phyloP scores from a whole-genome alignment of 1,140 invertebrate genomes.

The Gerris buenoi region DNA sequence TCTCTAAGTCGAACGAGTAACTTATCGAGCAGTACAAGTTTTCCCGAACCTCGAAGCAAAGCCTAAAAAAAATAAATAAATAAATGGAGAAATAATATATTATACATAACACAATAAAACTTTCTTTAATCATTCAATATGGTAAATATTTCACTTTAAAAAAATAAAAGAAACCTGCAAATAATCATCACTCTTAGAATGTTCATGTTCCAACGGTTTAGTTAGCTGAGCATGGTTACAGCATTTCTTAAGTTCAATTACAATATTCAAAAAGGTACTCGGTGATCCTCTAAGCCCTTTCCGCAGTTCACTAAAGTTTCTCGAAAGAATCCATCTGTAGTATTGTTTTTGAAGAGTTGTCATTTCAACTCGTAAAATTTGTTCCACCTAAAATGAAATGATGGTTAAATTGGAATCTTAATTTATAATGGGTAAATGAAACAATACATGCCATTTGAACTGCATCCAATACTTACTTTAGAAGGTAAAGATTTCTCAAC shows the following conservation, averaged over 20 bases:
- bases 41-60: slow-evolving; percentile 78
- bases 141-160: too few relatives aligned
- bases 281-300: slow-evolving; percentile 89
- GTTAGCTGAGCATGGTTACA: slow-evolving; percentile 93
- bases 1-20: slow-evolving; percentile 74
- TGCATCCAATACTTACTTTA: slow-evolving; percentile 53
- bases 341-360: slow-evolving; percentile 86
- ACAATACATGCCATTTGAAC: too few relatives aligned
- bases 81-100: neutral
- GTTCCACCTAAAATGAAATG: too few relatives aligned
- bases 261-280: slow-evolving; percentile 89
- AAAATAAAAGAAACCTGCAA: slow-evolving; percentile 41
- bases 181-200: slow-evolving; percentile 50
- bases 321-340: slow-evolving; percentile 98
- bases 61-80: slow-evolving; percentile 38
- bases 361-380: slow-evolving; percentile 86
- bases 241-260: slow-evolving; percentile 98
- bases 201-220: slow-evolving; percentile 63
- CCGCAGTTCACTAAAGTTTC: slow-evolving; percentile 88
- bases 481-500: slow-evolving; percentile 96
- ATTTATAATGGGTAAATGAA: too few relatives aligned
- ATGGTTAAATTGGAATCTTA: too few relatives aligned
- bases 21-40: slow-evolving; percentile 85
- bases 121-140: neutral
- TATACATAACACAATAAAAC: neutral